Evolutionary conservation across 2,113 vertebrate species (phyloP).

Genomic region (Jacana jacana): DNA sequence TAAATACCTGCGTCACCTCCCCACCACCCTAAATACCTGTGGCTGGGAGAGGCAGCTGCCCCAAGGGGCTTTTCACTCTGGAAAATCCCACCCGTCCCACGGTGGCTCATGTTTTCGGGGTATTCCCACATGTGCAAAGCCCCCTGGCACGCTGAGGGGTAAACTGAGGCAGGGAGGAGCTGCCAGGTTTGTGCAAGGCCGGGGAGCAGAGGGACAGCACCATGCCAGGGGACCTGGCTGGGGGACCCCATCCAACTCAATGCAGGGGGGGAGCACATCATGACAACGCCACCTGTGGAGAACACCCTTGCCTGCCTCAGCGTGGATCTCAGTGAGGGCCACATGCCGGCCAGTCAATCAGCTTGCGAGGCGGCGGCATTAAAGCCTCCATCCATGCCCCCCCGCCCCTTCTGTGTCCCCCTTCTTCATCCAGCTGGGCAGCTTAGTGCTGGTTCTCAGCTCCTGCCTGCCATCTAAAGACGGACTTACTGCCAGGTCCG

Average conservation of each 20-base stretch:
- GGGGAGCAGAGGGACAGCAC: background rate
- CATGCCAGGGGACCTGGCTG: accelerated
- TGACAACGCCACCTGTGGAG: accelerated
- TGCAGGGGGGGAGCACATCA: background rate
- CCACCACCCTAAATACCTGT: background rate
- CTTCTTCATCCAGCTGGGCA: background rate
- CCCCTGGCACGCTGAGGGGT: accelerated
- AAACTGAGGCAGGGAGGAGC: constrained; percentile 20
- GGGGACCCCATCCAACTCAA: background rate
- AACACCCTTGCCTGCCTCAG: background rate
- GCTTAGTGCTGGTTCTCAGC: constrained; percentile 44
- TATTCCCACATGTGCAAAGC: background rate
- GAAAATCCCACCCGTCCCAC: constrained; percentile 28
- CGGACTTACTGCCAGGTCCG: constrained; percentile 22
- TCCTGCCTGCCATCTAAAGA: constrained; percentile 63
- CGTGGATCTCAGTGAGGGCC: background rate
- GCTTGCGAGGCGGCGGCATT: background rate
- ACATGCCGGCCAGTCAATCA: background rate
- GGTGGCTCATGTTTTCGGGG: background rate
- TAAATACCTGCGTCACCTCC: background rate
- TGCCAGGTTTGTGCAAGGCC: accelerated
- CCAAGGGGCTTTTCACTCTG: constrained; percentile 11
- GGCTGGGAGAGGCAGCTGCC: accelerated
- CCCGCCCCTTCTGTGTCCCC: background rate
- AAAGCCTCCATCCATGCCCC: background rate